These are phyloP conservation scores for Perca fluviatilis DNA, from an alignment of 2,113 vertebrate species.

Conservation along the genomic window DNA sequence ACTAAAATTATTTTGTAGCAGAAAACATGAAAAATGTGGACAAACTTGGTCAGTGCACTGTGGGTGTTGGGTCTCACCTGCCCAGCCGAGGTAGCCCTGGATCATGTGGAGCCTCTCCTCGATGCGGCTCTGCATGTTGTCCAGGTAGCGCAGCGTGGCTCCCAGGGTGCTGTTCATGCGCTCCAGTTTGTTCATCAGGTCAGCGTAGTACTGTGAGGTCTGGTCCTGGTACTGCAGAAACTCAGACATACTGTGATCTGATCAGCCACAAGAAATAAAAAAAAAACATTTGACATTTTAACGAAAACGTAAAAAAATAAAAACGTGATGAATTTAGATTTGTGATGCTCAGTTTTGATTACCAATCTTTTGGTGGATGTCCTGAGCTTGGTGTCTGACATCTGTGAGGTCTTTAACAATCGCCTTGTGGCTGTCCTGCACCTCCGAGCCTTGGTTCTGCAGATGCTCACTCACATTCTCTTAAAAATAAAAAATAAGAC, in stretches of 20 bases:
- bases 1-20: too few species aligned
- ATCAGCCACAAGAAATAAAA: not conserved
- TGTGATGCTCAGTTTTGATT: not conserved
- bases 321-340: rapidly evolving
- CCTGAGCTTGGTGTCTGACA: conserved; percentile 73
- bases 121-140: conserved; percentile 77
- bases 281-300: not conserved
- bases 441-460: conserved; percentile 75
- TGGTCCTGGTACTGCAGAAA: conserved; percentile 85
- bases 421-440: conserved; percentile 72
- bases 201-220: conserved; percentile 79
- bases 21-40: too few species aligned
- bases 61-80: conserved; percentile 67
- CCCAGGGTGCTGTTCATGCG: conserved; percentile 86
- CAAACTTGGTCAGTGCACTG: not conserved
- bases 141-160: conserved; percentile 76
- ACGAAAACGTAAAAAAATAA: not conserved
- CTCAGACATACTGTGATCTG: conserved; percentile 83
- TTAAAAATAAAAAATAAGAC: conserved; percentile 35
- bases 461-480: conserved; percentile 82
- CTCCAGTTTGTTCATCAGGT: conserved; percentile 85
- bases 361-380: conserved; percentile 85
- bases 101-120: conserved; percentile 83
- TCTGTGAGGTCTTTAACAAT: conserved; percentile 78
- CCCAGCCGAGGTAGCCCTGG: conserved; percentile 79